phyloP scores from a whole-genome alignment of 2,113 vertebrate genomes.

The Pipra filicauda region DNA sequence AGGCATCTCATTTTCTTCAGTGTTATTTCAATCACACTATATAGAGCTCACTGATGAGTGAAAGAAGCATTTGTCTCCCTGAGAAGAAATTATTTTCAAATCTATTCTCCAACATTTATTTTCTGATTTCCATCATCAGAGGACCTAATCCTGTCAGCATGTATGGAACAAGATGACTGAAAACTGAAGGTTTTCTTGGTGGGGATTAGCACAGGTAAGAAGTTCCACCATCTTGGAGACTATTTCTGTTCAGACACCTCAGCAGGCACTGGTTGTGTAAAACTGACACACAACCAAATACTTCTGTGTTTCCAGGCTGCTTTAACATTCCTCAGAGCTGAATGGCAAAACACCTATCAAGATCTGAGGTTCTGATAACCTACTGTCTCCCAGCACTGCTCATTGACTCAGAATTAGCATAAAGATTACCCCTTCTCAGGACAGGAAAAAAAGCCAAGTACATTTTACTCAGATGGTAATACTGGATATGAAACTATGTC shows the following conservation, averaged over 20 bases:
- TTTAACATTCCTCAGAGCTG: not conserved
- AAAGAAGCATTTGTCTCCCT: conserved; percentile 45
- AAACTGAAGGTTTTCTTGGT: not conserved
- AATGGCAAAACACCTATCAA: not conserved
- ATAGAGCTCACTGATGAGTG: conserved; percentile 33
- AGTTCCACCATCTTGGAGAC: not conserved
- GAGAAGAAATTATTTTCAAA: conserved; percentile 41
- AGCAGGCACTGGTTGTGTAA: not conserved
- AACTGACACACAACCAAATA: not conserved
- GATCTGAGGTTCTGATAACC: not conserved
- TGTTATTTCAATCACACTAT: conserved; percentile 33
- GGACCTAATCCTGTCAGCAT: not conserved
- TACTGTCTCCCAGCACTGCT: not conserved
- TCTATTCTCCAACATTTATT: not conserved
- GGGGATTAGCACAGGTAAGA: not conserved
- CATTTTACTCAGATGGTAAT: not conserved
- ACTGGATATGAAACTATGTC: not conserved
- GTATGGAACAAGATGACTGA: not conserved
- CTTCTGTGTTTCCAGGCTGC: not conserved
- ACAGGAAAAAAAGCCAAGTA: not conserved
- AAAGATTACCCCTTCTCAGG: not conserved
- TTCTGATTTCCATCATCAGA: conserved; percentile 39
- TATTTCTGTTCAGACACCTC: not conserved
- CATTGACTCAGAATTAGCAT: not conserved
- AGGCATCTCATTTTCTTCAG: conserved; percentile 56